Conservation (phyloP, 2,113 vertebrate genomes). For the Struthio camelus region DNA sequence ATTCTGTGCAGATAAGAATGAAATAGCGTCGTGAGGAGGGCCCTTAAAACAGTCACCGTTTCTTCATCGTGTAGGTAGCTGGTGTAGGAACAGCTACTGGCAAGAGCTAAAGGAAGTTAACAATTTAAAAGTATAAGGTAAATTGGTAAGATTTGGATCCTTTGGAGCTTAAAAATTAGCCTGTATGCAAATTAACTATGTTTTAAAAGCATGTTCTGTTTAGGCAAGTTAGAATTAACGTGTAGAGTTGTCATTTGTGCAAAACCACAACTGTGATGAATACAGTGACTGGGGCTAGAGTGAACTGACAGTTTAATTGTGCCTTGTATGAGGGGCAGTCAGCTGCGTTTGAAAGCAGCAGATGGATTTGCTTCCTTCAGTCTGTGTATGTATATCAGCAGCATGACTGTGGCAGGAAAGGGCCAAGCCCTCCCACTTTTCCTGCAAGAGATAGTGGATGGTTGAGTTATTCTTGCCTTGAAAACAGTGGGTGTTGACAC, state of each 20-base stretch:
- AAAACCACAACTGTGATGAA: accelerated
- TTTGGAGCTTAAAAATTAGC: neutral
- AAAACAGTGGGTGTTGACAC: neutral
- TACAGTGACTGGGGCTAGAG: neutral
- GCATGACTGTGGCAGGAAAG: neutral
- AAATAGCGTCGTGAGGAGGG: accelerated
- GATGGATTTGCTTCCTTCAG: neutral
- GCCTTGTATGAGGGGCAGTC: neutral
- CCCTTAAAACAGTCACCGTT: neutral
- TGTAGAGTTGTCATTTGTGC: neutral
- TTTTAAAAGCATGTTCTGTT: neutral
- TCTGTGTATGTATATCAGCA: accelerated
- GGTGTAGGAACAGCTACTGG: neutral
- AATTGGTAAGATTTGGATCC: neutral
- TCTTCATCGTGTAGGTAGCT: accelerated
- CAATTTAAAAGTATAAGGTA: neutral
- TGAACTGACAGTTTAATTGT: neutral
- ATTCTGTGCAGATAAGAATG: neutral
- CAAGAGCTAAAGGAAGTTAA: neutral
- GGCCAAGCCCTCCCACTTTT: too few relatives aligned
- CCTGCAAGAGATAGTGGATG: neutral
- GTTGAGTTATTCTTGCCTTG: accelerated
- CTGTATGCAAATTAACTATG: neutral
- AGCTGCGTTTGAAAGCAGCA: neutral
- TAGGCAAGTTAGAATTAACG: neutral